A percentile compares a stretch with the other conserved stretches of the same genome.
phyloP scores from a whole-genome alignment of 2,113 vertebrate genomes.

The Urocolius indicus region DNA sequence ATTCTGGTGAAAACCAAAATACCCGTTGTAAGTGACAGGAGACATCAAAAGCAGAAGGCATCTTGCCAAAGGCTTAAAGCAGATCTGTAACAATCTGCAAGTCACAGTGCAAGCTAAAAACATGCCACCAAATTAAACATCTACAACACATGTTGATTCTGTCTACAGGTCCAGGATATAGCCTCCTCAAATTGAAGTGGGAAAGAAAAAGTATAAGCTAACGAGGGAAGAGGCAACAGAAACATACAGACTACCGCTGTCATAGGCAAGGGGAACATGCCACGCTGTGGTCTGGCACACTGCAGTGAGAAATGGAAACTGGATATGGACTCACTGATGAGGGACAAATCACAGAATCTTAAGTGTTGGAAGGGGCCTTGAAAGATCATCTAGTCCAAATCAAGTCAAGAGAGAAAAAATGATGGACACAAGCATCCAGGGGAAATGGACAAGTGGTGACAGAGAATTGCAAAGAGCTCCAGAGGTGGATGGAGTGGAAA shows the following conservation, averaged over 20 bases:
- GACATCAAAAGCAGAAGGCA: neutral
- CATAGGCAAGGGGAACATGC: no score
- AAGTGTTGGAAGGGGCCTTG: no score
- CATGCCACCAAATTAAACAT: no score
- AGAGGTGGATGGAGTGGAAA: neutral
- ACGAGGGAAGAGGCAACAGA: neutral
- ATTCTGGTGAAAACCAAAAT: neutral
- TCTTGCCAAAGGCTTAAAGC: rapidly evolving
- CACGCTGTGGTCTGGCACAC: rapidly evolving
- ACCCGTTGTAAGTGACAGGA: neutral
- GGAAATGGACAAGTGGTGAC: neutral
- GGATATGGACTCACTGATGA: neutral
- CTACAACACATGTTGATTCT: neutral
- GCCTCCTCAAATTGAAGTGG: neutral
- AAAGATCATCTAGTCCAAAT: neutral
- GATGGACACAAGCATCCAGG: neutral
- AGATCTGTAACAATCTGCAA: neutral
- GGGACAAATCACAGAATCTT: neutral
- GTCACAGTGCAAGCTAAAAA: neutral
- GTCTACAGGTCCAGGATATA: rapidly evolving
- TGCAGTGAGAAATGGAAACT: neutral
- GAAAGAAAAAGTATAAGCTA: neutral
- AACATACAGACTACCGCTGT: neutral
- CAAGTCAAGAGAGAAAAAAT: neutral
- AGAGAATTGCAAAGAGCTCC: neutral